phyloP scores from a whole-genome alignment of 1,140 invertebrate species.

The Ceratina australensis region DNA sequence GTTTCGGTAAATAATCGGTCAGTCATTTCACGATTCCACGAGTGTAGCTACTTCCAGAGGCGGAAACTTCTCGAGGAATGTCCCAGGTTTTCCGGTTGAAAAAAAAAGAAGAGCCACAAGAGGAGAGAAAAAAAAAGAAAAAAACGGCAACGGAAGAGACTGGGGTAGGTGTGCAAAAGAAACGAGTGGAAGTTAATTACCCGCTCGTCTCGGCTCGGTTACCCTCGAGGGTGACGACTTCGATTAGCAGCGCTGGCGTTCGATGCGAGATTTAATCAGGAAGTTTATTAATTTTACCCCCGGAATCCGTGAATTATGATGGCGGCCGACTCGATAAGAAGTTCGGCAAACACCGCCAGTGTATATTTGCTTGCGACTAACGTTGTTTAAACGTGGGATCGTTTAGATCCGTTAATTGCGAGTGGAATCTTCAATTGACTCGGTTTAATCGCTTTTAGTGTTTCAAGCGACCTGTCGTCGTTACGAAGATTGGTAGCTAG shows the following conservation, averaged over 20 bases:
- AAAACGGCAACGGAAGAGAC: neutral
- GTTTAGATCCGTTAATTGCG: constrained; percentile 7
- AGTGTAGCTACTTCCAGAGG: neutral
- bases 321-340: neutral
- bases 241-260: neutral
- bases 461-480: no score
- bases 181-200: constrained; percentile 29
- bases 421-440: neutral
- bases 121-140: no score
- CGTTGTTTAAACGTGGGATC: constrained; percentile 1
- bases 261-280: constrained; percentile 23
- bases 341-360: neutral
- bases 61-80: neutral
- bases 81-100: neutral
- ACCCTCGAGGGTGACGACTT: constrained; percentile 1
- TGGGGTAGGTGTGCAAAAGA: neutral
- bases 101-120: neutral
- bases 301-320: constrained; percentile 9
- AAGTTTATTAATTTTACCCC: constrained; percentile 37
- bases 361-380: constrained; percentile 3
- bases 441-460: neutral
- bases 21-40: constrained; percentile 4
- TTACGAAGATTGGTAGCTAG: no score
- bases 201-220: neutral
- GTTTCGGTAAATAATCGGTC: constrained; percentile 23